Evolutionary conservation across 1,140 invertebrate species (phyloP).

Genomic region (Babylonia areolata): DNA sequence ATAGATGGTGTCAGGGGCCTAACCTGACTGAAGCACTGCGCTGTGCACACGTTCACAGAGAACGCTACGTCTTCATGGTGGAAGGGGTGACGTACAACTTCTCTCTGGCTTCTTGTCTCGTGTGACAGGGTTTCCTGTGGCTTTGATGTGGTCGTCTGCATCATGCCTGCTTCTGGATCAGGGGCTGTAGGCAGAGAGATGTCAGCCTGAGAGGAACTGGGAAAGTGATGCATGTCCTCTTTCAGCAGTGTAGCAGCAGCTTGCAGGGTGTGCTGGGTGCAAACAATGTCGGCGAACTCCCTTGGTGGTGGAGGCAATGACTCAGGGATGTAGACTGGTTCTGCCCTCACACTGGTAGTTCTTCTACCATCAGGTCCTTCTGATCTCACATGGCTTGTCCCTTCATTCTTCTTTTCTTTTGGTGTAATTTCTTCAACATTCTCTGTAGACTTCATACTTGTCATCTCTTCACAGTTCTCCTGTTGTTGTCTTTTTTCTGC

Average conservation of each 20-base stretch:
- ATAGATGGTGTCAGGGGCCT: background rate
- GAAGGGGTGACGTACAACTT: background rate
- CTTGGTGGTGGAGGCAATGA: no score
- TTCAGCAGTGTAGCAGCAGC: background rate
- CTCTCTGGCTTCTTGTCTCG: background rate
- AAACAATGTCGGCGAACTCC: no score
- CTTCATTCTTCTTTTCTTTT: background rate
- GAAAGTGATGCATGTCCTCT: no score
- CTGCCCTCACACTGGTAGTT: background rate
- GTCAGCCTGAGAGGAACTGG: no score
- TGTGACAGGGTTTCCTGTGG: background rate
- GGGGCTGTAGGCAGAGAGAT: background rate
- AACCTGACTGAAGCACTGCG: background rate
- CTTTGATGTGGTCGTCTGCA: background rate
- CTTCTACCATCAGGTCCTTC: background rate
- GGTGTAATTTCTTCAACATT: background rate
- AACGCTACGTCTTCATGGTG: background rate
- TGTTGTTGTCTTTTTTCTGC: background rate
- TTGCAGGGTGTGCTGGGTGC: background rate
- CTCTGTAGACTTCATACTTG: background rate
- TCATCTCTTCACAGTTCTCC: background rate
- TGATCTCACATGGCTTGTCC: no score
- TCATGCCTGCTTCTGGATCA: background rate
- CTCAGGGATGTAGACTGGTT: background rate
- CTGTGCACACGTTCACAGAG: background rate